Evolutionary conservation across 2,888 invertebrate species (phyloP).

Genomic region (Aspidiotus rigidus): DNA sequence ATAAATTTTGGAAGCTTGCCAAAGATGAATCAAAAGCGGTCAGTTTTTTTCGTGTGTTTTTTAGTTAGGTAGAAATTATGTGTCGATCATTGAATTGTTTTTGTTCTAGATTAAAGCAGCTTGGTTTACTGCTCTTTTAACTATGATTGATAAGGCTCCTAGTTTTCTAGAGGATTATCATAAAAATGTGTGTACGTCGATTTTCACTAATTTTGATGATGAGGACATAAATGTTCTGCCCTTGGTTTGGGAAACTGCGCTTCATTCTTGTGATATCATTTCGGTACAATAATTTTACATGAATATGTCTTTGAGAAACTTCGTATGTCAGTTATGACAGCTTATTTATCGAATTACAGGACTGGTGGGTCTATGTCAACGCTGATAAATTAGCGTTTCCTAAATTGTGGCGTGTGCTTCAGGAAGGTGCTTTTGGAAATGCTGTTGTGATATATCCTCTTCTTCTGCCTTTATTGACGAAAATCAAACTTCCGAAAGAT

Average conservation of each 20-base stretch:
- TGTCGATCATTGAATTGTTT: not conserved
- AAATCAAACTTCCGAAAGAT: slow-evolving; percentile 50
- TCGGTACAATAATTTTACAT: slow-evolving; percentile 9
- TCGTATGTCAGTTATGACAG: not conserved
- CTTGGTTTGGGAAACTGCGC: slow-evolving; percentile 56
- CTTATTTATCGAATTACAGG: slow-evolving; percentile 46
- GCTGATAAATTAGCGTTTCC: slow-evolving; percentile 64
- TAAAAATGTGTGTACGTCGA: slow-evolving; percentile 35
- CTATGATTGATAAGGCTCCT: slow-evolving; percentile 39
- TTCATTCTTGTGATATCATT: slow-evolving; percentile 9
- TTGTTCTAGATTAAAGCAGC: slow-evolving; percentile 38
- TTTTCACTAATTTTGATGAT: slow-evolving; percentile 55
- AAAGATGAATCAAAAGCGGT: slow-evolving; percentile 48
- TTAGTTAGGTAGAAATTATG: not conserved
- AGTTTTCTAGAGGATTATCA: slow-evolving; percentile 34
- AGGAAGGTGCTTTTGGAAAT: slow-evolving; percentile 66
- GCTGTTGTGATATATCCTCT: slow-evolving; percentile 63
- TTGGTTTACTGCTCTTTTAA: slow-evolving; percentile 59
- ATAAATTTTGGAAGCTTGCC: slow-evolving; percentile 64
- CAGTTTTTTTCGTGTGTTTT: slow-evolving; percentile 40
- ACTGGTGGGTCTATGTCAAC: slow-evolving; percentile 61
- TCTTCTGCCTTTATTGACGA: slow-evolving; percentile 65
- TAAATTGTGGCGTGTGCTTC: slow-evolving; percentile 57
- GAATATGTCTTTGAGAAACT: not conserved
- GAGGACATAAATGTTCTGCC: slow-evolving; percentile 57